Base-by-base conservation (phyloP, 2,888 invertebrate genomes). In the Melanargia galathea region DNA sequence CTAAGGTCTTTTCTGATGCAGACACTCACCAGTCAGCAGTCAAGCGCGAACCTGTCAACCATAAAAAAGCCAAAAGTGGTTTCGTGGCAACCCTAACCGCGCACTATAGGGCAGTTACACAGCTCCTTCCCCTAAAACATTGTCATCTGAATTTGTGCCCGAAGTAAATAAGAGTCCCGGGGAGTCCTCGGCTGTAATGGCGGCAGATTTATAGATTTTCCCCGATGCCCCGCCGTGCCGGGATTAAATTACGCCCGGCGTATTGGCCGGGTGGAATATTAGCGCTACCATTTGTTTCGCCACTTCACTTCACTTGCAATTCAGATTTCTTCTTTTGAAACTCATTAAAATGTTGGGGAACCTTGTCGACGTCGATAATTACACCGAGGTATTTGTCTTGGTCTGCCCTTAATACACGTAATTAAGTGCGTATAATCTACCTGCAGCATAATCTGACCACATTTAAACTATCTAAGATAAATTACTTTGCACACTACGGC, bases 141-240 rank as follows among this genome's bases (percentile, higher is more conserved):
- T 91, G 91, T 91, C 91, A 91, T 91, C 91, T 90, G 89, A 91
- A 90, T 90, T 91, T 88, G 90, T 89, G 90, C 89, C 83, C 89
- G 88, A 82, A 90, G 90, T 90, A 90, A 91, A 90, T 91, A 91
- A 90, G 90, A 90, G 87, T 90, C 88, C 88, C 79, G 87, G 90
- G 90, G 90, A 88, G 89, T 84, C 80, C 78, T 74, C 71, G 75
- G 72, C 77, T 84, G 84, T 90, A 91, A 91, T 91, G 90, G 90
- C 87, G 89, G 90, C 88, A 91, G 90, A 91, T 91, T 91, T 91
- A 91, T 91, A 91, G 90, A 91, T 91, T 91, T 90, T 87, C 88
- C 84, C 82, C 82, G 84, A 86, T 85, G 85, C 80, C 86, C 90
- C 90, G 84, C 83, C 83, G 89, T 75, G 89, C 78, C 75, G 77